Base-by-base conservation (phyloP, 2,888 invertebrate species). In the Lamproptera curius region DNA sequence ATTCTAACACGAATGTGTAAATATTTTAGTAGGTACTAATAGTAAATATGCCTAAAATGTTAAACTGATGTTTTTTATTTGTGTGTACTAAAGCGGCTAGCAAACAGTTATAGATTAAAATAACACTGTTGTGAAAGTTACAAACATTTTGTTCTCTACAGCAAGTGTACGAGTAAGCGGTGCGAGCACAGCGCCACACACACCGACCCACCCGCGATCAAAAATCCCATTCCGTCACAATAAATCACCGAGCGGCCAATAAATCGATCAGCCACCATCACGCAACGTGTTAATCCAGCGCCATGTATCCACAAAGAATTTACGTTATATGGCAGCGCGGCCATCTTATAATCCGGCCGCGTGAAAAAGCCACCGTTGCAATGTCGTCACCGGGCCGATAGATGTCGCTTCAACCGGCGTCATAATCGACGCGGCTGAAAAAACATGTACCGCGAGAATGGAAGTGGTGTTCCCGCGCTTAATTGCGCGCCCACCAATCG, bases 391-490 rank as follows among this genome's bases (percentile, higher is more conserved):
- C 23, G 15, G 20, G 16, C 48, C 50, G 70, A 75, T 79, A 76
- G 67, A 73, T 79, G 80, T 76, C 77, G 63, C 71, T 65, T 53
- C 57, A 67, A 65, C 67, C 63, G 67, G 70, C 67, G 57, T 63
- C 65, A 58, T 72, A 66, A 62, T 23, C 34, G n/a, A 60, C 54
- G 55, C 58, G 61, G 63, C 69, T 76, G 75, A 76, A 76, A 77
- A 86, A 86, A 82, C 73, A 79, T 81, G 81, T 82, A 80, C 78
- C 76, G 82, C 83, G 69, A 84, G 86, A 86, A 86, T 86, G 85
- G 84, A 81, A 79, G 85, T 85, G 75, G 75, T 82, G 86, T 83
- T 86, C 83, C 80, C 85, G 84, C 82, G 83, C 76, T 78, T 86
- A 87, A 87, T 86, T 85, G 82, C 82, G 64, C 67, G 67, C 70